Percentiles rank a stretch among this genome's conserved stretches.
Evolutionary conservation across 1,140 invertebrate species (phyloP).

Genomic region (Heliconius congener): DNA sequence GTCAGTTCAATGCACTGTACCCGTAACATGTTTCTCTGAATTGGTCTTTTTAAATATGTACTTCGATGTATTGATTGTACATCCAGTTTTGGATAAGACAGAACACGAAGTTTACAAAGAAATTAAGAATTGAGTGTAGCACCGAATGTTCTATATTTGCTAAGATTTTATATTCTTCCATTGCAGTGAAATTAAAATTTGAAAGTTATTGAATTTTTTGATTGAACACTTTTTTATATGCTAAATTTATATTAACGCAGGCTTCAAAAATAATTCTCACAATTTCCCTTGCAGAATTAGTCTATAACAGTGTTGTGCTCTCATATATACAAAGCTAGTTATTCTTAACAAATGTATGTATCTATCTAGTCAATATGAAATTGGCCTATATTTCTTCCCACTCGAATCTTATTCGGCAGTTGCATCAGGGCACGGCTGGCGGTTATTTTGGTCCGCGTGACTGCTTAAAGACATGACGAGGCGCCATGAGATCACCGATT

Average conservation of each 20-base stretch:
- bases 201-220: neutral
- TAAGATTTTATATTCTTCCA: neutral
- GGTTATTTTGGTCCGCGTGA: conserved; percentile 70
- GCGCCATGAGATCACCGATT: conserved; percentile 72
- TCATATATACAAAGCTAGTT: neutral
- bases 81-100: conserved; percentile 4
- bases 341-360: conserved; percentile 18
- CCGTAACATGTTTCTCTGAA: conserved; percentile 34
- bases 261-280: neutral
- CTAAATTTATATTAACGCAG: no score
- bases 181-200: neutral
- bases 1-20: conserved; percentile 31
- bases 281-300: neutral
- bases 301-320: neutral
- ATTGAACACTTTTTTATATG: neutral
- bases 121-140: neutral
- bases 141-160: neutral
- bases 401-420: conserved; percentile 56
- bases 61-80: conserved; percentile 10
- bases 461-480: conserved; percentile 62
- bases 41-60: conserved; percentile 26
- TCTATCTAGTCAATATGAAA: conserved; percentile 38
- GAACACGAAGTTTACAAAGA: neutral
- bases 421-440: conserved; percentile 56
- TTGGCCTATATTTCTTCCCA: conserved; percentile 57